A percentile compares a stretch with the other conserved stretches of the same genome.
phyloP scores from a whole-genome alignment of 2,797 vertebrate genomes.

The Alauda arvensis region DNA sequence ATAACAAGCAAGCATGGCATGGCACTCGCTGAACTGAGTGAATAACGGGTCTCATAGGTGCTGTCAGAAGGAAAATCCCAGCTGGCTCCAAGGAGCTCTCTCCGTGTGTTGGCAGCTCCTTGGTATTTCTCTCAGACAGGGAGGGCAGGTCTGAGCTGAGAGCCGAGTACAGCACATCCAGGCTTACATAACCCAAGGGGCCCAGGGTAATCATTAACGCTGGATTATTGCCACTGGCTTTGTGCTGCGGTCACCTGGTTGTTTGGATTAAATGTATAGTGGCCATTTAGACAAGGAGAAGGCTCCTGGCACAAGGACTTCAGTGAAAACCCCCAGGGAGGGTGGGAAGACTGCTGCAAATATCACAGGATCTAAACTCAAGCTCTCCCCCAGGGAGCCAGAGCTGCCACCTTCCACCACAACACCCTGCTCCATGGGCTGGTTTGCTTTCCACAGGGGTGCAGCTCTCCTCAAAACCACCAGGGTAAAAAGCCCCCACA shows the following conservation, averaged over 20 bases:
- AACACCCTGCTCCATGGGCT: background rate
- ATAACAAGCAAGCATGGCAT: conserved; percentile 21
- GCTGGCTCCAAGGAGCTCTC: conserved; percentile 11
- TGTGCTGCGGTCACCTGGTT: conserved; percentile 62
- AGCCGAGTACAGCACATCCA: background rate
- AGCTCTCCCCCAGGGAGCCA: background rate
- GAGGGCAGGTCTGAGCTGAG: background rate
- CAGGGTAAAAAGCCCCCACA: background rate
- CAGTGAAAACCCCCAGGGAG: background rate
- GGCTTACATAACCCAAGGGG: conserved; percentile 57
- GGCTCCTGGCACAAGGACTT: background rate
- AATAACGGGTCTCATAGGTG: conserved; percentile 38
- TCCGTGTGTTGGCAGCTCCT: conserved; percentile 36
- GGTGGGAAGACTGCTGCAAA: background rate
- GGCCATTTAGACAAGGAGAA: conserved; percentile 15
- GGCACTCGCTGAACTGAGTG: background rate
- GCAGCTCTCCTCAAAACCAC: background rate
- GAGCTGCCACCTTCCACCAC: background rate
- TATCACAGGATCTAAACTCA: background rate
- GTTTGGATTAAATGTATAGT: conserved; percentile 58
- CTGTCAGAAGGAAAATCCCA: conserved; percentile 42
- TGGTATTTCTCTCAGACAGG: background rate
- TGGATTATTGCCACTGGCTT: conserved; percentile 31
- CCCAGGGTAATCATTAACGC: conserved; percentile 66
- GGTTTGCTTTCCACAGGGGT: background rate